Evolutionary conservation across 2,888 invertebrate species (phyloP).

Genomic region (Octonoba sinensis): DNA sequence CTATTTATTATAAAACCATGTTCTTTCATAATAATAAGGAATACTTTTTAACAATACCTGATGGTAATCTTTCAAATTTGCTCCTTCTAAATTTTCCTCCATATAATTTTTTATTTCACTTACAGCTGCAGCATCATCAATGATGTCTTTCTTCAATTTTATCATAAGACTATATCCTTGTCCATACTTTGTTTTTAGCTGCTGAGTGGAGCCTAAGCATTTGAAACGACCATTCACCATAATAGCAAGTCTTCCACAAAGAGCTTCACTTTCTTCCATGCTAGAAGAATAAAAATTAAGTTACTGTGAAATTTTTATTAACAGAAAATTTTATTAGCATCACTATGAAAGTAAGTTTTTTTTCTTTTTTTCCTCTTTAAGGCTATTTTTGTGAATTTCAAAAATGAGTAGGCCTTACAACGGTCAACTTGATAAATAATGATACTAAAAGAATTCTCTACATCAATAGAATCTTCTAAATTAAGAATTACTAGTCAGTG

Average conservation of each 20-base stretch:
- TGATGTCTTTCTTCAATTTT: conserved; percentile 70
- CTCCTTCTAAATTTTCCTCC: conserved; percentile 28
- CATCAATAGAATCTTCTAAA: no score
- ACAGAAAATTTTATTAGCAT: no score
- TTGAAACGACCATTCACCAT: conserved; percentile 85
- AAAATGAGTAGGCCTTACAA: no score
- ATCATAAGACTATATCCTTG: conserved; percentile 77
- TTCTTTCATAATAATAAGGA: no score
- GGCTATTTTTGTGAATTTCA: no score
- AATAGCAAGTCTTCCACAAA: conserved; percentile 84
- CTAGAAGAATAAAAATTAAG: conserved; percentile 25
- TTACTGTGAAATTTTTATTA: not conserved
- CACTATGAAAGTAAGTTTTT: no score
- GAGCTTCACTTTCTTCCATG: conserved; percentile 88
- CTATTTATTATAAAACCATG: no score
- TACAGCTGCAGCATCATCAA: conserved; percentile 11
- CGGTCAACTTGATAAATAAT: no score
- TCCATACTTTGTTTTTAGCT: conserved; percentile 83
- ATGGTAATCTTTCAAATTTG: conserved; percentile 64
- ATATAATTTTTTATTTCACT: conserved; percentile 33
- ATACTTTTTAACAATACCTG: conserved; percentile 26
- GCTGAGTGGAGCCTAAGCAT: conserved; percentile 82
- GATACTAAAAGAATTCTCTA: no score
- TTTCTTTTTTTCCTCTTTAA: no score
- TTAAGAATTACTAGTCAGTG: no score